Evolutionary conservation across 2,888 invertebrate genomes (phyloP), one percentile per base, ranked within the genome.

Genomic region (Helicoverpa assulta): DNA sequence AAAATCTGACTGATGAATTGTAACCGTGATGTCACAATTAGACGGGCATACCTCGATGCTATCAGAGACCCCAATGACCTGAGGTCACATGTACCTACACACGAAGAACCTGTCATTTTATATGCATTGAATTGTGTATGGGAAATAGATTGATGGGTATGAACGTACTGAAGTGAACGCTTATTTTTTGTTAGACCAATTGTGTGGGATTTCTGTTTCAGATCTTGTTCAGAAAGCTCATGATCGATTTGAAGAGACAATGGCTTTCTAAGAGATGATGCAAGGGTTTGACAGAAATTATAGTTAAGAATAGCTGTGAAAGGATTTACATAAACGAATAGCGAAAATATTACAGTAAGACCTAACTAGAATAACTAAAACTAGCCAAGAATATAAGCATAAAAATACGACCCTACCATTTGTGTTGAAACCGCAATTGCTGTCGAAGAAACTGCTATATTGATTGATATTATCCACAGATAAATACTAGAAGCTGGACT

Each of bases 1-100:
- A 86, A 81, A 79, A 78, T 81, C 83, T 88, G 89, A 89, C 90
- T 92, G 92, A 93, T 92, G 92, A 91, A 89, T 92, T 90, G 90
- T 92, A 92, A 91, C 91, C 91, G 90, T 93, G 94, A 94, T 91
- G 93, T 94, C 93, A 94, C 93, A 93, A 93, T 91, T 91, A 91
- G 86, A 91, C 87, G 88, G 88, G 88, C 86, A 79, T 78, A 86
- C 80, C 80, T 82, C 83, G 92, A 92, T 88, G 78, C 78, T 91
- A 92, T 92, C 91, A 80, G 84, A 85, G 86, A 82, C 82, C 77
- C 70, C 71, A 33, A 19, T 77, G 84, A 83, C 80, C 83, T 68
- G 37, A 54, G 43, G 81, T 72, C 77, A 80, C 73, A 77, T 58
- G 71, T 50, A 74, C 75, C 76, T 76, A 81, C 78, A 63, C 58